phyloP scores from a whole-genome alignment of 2,113 vertebrate genomes.

The Pomatostomus ruficeps region DNA sequence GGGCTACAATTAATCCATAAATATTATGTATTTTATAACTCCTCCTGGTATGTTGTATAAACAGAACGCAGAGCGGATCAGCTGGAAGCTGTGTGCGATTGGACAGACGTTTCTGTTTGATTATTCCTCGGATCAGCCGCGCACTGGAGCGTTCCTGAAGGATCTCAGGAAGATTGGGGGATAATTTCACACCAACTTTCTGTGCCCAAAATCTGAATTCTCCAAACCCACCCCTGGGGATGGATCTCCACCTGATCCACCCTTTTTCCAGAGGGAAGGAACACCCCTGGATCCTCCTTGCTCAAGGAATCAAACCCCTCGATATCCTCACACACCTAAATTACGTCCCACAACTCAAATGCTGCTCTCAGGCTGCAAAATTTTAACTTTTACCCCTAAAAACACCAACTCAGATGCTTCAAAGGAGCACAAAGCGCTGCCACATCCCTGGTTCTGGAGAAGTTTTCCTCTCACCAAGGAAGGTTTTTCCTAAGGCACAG shows the following conservation, averaged over 20 bases:
- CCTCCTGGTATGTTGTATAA: neutral
- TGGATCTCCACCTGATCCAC: neutral
- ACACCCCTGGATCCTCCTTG: neutral
- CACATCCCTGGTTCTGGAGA: accelerated
- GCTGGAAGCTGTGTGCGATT: neutral
- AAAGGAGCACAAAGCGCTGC: neutral
- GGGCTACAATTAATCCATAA: conserved; percentile 49
- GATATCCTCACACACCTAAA: too few species aligned
- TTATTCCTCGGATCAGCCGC: neutral
- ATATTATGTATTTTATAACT: conserved; percentile 32
- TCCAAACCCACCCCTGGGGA: neutral
- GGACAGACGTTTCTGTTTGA: neutral
- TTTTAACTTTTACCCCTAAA: neutral
- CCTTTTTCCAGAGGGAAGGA: neutral
- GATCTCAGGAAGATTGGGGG: neutral
- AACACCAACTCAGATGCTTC: neutral
- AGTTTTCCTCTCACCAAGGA: neutral
- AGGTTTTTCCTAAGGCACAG: neutral
- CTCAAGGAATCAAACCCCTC: too few species aligned
- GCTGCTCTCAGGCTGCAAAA: neutral
- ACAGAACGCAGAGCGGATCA: conserved; percentile 8
- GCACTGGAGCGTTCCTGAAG: neutral
- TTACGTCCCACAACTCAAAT: accelerated
- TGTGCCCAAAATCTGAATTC: neutral
- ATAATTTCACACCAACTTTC: neutral